phyloP scores from a whole-genome alignment of 2,888 invertebrate species.

The Gymnosoma rotundatum region DNA sequence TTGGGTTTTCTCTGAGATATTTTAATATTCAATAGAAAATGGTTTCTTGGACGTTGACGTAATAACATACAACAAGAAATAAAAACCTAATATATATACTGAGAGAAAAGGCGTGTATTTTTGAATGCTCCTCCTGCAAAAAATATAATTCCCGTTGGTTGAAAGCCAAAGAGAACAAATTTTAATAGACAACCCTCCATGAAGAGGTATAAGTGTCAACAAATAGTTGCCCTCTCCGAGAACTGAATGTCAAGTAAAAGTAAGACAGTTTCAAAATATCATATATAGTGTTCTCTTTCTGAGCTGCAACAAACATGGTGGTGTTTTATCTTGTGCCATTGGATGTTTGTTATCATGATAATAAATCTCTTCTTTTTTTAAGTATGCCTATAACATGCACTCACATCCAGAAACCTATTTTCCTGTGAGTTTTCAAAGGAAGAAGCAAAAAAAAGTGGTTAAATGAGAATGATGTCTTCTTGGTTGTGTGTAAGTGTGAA shows the following conservation, averaged over 20 bases:
- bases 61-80: not conserved
- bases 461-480: slow-evolving; percentile 34
- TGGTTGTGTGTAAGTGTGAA: not conserved
- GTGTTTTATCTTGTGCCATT: slow-evolving; percentile 35
- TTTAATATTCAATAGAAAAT: slow-evolving; percentile 40
- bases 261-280: not conserved
- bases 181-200: not conserved
- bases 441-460: slow-evolving; percentile 45
- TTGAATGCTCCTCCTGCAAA: slow-evolving; percentile 24
- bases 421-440: slow-evolving; percentile 28
- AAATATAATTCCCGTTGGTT: slow-evolving; percentile 36
- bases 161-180: not conserved
- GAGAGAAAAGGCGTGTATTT: slow-evolving; percentile 20
- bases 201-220: not conserved
- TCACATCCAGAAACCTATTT: not conserved
- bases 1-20: slow-evolving; percentile 20
- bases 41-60: slow-evolving; percentile 4
- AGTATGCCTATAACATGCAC: not conserved
- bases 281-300: slow-evolving; percentile 36
- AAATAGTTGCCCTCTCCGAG: slow-evolving; percentile 30
- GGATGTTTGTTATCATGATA: slow-evolving; percentile 54
- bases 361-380: slow-evolving; percentile 38
- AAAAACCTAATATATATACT: not conserved
- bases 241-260: not conserved
- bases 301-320: slow-evolving; percentile 52